Percentiles rank a stretch among this genome's conserved stretches.
phyloP scores from a whole-genome alignment of 2,797 vertebrate species.

The Synanceia verrucosa region DNA sequence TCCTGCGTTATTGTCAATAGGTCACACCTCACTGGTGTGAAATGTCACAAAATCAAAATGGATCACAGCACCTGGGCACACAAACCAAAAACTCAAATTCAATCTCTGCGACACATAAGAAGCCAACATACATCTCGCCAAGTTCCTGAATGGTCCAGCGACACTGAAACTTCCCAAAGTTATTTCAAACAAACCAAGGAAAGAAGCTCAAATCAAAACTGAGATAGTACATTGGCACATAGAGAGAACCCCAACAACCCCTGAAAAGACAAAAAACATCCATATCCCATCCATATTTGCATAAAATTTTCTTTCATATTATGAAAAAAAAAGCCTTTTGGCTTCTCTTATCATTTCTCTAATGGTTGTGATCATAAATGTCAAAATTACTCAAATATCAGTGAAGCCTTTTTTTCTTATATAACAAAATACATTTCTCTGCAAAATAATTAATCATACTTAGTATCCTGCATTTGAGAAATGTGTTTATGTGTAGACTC shows the following conservation, averaged over 20 bases:
- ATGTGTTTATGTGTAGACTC: neutral
- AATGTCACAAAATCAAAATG: neutral
- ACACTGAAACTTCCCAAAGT: neutral
- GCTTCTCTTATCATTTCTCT: neutral
- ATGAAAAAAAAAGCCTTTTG: neutral
- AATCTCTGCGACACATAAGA: neutral
- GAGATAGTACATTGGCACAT: neutral
- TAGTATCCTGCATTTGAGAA: neutral
- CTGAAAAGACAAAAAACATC: neutral
- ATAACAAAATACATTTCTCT: neutral
- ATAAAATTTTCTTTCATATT: neutral
- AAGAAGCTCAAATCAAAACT: neutral
- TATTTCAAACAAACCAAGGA: neutral
- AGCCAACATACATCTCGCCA: neutral
- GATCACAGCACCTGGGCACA: neutral
- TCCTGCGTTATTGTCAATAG: neutral
- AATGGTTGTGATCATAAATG: neutral
- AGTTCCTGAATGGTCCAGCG: neutral
- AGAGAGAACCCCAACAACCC: neutral
- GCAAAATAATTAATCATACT: neutral
- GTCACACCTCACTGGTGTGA: neutral
- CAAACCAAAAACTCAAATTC: neutral
- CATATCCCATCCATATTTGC: neutral
- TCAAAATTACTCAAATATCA: neutral
- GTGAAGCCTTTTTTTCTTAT: neutral